Percentiles rank a stretch among this genome's conserved stretches.
phyloP scores from a whole-genome alignment of 2,797 vertebrate genomes.

The Sebastes trivittatus region DNA sequence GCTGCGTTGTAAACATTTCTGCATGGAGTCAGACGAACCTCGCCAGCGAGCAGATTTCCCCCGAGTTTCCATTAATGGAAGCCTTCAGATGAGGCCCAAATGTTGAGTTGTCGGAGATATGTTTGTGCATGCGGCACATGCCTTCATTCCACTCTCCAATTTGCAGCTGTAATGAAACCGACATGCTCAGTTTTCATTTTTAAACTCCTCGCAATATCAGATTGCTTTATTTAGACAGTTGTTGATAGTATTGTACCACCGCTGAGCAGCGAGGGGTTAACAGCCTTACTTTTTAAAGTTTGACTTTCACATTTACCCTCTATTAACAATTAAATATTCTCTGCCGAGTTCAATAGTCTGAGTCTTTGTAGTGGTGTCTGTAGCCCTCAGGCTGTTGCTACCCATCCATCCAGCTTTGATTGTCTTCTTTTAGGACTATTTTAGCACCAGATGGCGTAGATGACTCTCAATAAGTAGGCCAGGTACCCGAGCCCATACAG shows the following conservation, averaged over 20 bases:
- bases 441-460: neutral
- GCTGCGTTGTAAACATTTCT: constrained; percentile 27
- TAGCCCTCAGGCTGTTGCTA: constrained; percentile 23
- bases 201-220: constrained; percentile 5
- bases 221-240: constrained; percentile 13
- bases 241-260: neutral
- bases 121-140: constrained; percentile 17
- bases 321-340: constrained; percentile 25
- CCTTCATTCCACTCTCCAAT: constrained; percentile 35
- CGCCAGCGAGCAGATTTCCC: constrained; percentile 58
- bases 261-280: constrained; percentile 1
- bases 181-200: constrained; percentile 8
- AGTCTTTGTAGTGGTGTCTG: constrained; percentile 33
- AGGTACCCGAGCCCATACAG: neutral
- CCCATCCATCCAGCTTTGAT: constrained; percentile 13
- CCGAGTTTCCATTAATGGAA: constrained; percentile 45
- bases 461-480: constrained; percentile 19
- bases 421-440: neutral
- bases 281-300: neutral
- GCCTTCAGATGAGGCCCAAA: constrained; percentile 26
- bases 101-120: constrained; percentile 15
- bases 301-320: constrained; percentile 41
- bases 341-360: neutral
- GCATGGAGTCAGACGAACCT: constrained; percentile 20
- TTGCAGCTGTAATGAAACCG: constrained; percentile 42